These are phyloP conservation scores for Cyphomyrus discorhynchus DNA, from an alignment of 2,113 vertebrate species.

Conservation along the genomic window DNA sequence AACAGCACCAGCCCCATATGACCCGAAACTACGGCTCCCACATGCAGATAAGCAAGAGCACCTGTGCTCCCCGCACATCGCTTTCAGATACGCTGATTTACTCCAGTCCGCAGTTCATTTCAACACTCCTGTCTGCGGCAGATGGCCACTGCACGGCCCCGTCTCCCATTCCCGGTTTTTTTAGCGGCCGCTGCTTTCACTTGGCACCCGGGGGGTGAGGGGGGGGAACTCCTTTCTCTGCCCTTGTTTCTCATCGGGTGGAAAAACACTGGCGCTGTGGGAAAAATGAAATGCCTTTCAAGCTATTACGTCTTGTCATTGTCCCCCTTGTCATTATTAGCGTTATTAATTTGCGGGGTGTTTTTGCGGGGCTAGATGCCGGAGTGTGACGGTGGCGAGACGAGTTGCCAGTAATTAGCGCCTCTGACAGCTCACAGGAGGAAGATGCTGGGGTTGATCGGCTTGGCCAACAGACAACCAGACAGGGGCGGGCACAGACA, in stretches of 20 bases:
- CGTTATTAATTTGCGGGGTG: constrained; percentile 47
- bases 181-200: constrained; percentile 49
- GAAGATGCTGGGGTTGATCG: constrained; percentile 18
- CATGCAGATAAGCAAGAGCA: constrained; percentile 17
- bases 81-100: constrained; percentile 39
- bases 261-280: constrained; percentile 30
- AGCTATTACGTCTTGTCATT: constrained; percentile 45
- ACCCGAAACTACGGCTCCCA: constrained; percentile 28
- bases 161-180: constrained; percentile 53
- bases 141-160: constrained; percentile 49
- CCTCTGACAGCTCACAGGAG: constrained; percentile 46
- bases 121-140: constrained; percentile 44
- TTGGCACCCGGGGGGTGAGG: not conserved
- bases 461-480: constrained; percentile 24
- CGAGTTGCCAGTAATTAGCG: constrained; percentile 45
- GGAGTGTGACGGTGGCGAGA: constrained; percentile 45
- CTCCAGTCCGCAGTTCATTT: constrained; percentile 48
- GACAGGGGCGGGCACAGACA: constrained; percentile 21
- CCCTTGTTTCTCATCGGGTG: not conserved
- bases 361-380: constrained; percentile 29
- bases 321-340: constrained; percentile 44
- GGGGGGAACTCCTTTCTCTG: constrained; percentile 14
- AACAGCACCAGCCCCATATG: not conserved
- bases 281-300: constrained; percentile 36
- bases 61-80: constrained; percentile 34